Percentiles rank a stretch among this genome's conserved stretches.
phyloP scores from a whole-genome alignment of 2,113 vertebrate species.

The Chlorodrepanis virens region DNA sequence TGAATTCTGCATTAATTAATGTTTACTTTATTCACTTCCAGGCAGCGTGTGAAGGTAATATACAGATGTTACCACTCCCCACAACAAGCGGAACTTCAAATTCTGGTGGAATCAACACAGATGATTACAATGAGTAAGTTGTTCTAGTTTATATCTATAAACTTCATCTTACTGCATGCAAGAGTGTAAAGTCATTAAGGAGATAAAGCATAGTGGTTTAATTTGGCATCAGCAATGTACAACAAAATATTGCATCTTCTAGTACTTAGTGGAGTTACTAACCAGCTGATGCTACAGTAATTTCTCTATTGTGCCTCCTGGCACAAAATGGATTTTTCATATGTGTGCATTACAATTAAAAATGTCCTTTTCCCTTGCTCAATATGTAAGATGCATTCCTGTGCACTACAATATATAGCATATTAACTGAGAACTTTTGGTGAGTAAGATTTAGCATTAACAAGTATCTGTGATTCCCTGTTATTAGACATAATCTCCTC shows the following conservation, averaged over 20 bases:
- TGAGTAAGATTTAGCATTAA: background rate
- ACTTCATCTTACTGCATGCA: background rate
- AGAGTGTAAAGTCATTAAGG: background rate
- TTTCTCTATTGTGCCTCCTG: background rate
- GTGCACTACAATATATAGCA: background rate
- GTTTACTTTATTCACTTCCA: constrained; percentile 41
- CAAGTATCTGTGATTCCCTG: background rate
- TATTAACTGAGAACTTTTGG: background rate
- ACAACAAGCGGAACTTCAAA: constrained; percentile 58
- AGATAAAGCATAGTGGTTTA: background rate
- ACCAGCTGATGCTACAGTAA: background rate
- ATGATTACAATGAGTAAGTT: constrained; percentile 84
- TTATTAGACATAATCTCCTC: background rate
- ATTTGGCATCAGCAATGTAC: background rate
- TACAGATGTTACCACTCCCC: constrained; percentile 73
- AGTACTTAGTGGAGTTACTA: background rate
- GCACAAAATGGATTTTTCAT: background rate
- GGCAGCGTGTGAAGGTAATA: constrained; percentile 95
- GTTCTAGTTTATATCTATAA: background rate
- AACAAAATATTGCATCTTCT: background rate
- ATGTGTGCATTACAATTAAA: background rate
- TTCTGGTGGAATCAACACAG: constrained; percentile 73
- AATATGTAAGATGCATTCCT: background rate
- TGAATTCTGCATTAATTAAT: background rate
- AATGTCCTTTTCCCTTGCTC: background rate